Evolutionary conservation across 2,113 vertebrate genomes (phyloP).

Genomic region (Leucopsar rothschildi): DNA sequence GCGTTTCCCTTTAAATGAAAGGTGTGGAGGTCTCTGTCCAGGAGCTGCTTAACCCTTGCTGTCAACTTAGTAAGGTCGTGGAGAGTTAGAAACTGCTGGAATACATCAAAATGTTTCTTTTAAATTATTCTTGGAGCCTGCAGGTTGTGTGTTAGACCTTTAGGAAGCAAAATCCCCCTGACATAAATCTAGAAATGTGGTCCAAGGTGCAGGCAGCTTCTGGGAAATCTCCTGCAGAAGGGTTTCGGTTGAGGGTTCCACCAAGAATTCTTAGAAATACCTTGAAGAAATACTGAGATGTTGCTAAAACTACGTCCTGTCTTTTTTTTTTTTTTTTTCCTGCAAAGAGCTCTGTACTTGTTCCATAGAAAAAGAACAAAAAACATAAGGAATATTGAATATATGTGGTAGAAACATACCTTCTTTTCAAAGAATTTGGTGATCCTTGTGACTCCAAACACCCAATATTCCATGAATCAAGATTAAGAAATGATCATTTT

Average conservation of each 20-base stretch:
- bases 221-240: not conserved
- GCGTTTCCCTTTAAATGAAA: not conserved
- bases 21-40: not conserved
- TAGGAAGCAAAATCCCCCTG: not conserved
- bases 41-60: not conserved
- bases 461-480: not conserved
- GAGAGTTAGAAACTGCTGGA: not conserved
- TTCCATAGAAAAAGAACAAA: not conserved
- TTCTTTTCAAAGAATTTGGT: not conserved
- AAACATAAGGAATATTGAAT: rapidly evolving
- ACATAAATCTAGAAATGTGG: not conserved
- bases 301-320: not conserved
- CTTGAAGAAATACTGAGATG: not conserved
- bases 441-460: not conserved
- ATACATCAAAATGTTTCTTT: not conserved
- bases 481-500: not conserved
- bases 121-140: not conserved
- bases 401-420: not conserved
- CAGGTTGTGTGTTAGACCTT: not conserved
- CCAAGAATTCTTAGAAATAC: not conserved
- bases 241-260: not conserved
- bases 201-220: not conserved
- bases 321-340: not conserved
- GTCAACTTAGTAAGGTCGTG: rapidly evolving
- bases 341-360: not conserved